Evolutionary conservation across 2,888 invertebrate species (phyloP).

Genomic region (Clitarchus hookeri): DNA sequence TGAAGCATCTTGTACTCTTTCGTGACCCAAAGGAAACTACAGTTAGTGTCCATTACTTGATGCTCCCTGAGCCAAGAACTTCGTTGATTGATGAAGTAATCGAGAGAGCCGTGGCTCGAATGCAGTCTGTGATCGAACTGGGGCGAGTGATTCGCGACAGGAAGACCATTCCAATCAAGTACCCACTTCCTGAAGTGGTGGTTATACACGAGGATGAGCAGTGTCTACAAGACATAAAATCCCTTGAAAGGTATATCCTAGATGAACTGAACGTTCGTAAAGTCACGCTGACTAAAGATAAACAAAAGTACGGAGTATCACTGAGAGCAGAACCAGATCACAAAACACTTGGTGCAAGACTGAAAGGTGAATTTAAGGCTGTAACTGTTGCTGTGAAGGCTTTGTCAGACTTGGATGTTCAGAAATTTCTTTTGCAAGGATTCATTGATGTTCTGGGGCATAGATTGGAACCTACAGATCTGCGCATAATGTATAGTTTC

Average conservation of each 20-base stretch:
- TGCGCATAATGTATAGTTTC: conserved; percentile 81
- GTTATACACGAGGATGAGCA: conserved; percentile 85
- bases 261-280: conserved; percentile 92
- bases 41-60: conserved; percentile 86
- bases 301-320: conserved; percentile 88
- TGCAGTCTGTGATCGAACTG: conserved; percentile 95
- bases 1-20: conserved; percentile 67
- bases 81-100: conserved; percentile 80
- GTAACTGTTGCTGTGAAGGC: conserved; percentile 80
- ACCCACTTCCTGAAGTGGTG: conserved; percentile 94
- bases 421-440: conserved; percentile 71
- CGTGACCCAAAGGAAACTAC: conserved; percentile 49
- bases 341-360: conserved; percentile 82
- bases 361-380: conserved; percentile 89
- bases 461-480: conserved; percentile 74
- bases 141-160: conserved; percentile 92
- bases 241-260: conserved; percentile 81
- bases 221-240: conserved; percentile 76
- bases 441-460: conserved; percentile 76
- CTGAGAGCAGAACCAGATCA: conserved; percentile 95
- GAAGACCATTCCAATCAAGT: conserved; percentile 92
- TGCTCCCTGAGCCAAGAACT: conserved; percentile 73
- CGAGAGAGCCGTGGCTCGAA: conserved; percentile 85
- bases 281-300: conserved; percentile 84
- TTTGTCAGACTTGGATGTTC: conserved; percentile 77